Evolutionary conservation across 2,113 vertebrate genomes (phyloP), one percentile per base, ranked within the genome.

Genomic region (Xyliphius kryptos): DNA sequence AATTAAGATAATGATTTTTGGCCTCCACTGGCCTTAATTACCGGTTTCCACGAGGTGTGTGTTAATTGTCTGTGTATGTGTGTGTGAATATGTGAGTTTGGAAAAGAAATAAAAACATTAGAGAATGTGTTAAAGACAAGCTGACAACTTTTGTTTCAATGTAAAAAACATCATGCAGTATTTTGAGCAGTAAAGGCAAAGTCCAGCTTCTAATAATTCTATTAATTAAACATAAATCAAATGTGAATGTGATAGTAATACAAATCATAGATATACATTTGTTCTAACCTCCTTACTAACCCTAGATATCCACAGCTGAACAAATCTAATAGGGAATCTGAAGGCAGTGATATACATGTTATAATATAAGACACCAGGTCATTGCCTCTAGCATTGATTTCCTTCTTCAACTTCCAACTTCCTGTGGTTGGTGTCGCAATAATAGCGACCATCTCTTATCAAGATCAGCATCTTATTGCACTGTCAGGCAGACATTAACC

Each of bases 181-280:
- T n/a, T n/a, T n/a, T n/a, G n/a, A n/a, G n/a, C n/a, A n/a, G n/a
- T n/a, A n/a, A n/a, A n/a, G n/a, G n/a, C n/a, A n/a, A n/a, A n/a
- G n/a, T n/a, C n/a, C n/a, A n/a, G n/a, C n/a, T n/a, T n/a, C n/a
- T n/a, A n/a, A n/a, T n/a, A n/a, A n/a, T n/a, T n/a, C n/a, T n/a
- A n/a, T n/a, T n/a, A n/a, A n/a, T 32, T 72, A 81, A 77, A 86
- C 87, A 91, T 98, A 92, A 93, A 97, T 97, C 92, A 91, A 87
- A 77, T 80, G 78, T 77, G 79, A 70, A 74, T 77, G 82, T 88
- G 81, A 88, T 82, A 81, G 79, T 71, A 56, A 48, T 68, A 98
- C 91, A 95, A 96, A 86, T 85, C 70, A 53, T 83, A 91, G 85
- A 86, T 87, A 88, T 77, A 61, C 78, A 78, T 80, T 83, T 80